These are phyloP conservation scores for Thymelicus lineola DNA, from an alignment of 2,888 invertebrate genomes.

Conservation along the genomic window DNA sequence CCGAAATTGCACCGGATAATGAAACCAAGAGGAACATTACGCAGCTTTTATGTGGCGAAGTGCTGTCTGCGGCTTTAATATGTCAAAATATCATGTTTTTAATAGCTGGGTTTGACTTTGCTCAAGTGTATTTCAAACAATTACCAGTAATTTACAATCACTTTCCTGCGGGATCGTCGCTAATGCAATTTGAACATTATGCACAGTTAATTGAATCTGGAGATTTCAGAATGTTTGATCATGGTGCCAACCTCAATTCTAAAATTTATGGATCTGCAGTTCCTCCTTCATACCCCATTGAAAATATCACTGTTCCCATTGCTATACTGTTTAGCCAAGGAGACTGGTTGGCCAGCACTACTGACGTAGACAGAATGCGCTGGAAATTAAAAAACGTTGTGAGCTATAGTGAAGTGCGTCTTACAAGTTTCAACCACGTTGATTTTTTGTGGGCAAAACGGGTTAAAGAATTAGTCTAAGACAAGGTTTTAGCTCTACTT, in stretches of 20 bases:
- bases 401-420: constrained; percentile 76
- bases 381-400: constrained; percentile 71
- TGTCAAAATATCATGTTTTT: constrained; percentile 6
- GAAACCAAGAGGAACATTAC: not conserved
- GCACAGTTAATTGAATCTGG: constrained; percentile 83
- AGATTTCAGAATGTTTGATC: constrained; percentile 76
- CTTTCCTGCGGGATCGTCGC: constrained; percentile 86
- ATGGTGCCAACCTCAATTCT: constrained; percentile 72
- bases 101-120: constrained; percentile 1
- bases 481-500: constrained; percentile 50
- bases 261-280: constrained; percentile 67
- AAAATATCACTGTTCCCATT: constrained; percentile 79
- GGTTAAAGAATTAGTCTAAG: constrained; percentile 79
- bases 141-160: constrained; percentile 86
- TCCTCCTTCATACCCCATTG: constrained; percentile 82
- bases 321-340: constrained; percentile 83
- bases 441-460: constrained; percentile 87
- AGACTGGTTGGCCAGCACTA: constrained; percentile 82
- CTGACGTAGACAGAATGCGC: constrained; percentile 75
- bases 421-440: constrained; percentile 84
- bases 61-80: not conserved
- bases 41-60: constrained; percentile 3
- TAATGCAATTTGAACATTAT: constrained; percentile 87
- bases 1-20: not conserved
- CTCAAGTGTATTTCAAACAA: constrained; percentile 64